Evolutionary conservation across 2,888 invertebrate species (phyloP), one percentile per base, ranked within the genome.

Genomic region (Rhodophaea formosa): DNA sequence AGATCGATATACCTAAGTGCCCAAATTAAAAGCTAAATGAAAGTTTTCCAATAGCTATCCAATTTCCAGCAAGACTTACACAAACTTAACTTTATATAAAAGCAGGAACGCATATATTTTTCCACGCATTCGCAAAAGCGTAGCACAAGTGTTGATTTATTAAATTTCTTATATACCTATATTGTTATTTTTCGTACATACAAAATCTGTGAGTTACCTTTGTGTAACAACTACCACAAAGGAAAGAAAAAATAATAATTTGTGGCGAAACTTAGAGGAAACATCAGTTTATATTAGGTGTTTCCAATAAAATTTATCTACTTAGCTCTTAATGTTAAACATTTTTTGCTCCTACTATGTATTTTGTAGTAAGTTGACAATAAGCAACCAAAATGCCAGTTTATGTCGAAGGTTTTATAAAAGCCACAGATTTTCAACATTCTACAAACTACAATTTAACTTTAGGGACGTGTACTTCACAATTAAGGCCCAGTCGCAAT

Each of bases 361-460:
- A n/a, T 23, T 3, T 23, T 23, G 5, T 3, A 23, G 23, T 23
- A 23, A 23, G 5, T 23, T 3, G 23, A 23, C 5, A 23, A 5
- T 3, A 23, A 23, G 23, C 23, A 23, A 23, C 23, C 23, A 3
- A 23, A 23, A 23, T 5, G 5, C 2, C 23, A 23, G 23, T 23
- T 23, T 23, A 23, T 23, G 2, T 3, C 23, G 23, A 5, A 23
- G 2, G 23, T 23, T 23, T 23, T 10, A 8, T 32, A 39, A 39
- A 39, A 39, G 39, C 39, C 39, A 39, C 39, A 39, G 23, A 23
- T 39, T 42, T 42, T 35, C 59, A 55, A 60, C 59, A 56, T 60
- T 53, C 62, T 62, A 60, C 53, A 57, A 59, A 59, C 60, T 62
- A 62, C 59, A 17, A 23, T 52, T 46, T 12, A 46, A 12, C 17